Evolutionary conservation across 2,797 vertebrate genomes (phyloP).

Genomic region (Acanthornis magna): DNA sequence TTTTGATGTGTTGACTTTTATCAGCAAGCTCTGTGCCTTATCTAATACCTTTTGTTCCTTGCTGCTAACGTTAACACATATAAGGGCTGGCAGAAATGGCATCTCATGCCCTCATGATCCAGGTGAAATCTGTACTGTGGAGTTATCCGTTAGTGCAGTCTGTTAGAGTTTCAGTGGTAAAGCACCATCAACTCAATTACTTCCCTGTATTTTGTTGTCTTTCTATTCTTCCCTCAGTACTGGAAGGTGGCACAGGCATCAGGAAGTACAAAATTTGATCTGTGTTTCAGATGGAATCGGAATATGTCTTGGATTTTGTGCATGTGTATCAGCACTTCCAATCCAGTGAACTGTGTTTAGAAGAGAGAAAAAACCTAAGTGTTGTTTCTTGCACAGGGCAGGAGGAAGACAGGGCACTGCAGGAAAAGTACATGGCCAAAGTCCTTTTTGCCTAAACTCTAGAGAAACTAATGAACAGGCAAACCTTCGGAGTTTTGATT

Average conservation of each 20-base stretch:
- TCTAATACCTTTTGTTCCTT: constrained; percentile 9
- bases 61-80: neutral
- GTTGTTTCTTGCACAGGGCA: neutral
- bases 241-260: neutral
- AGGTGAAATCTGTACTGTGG: neutral
- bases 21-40: constrained; percentile 3
- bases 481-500: neutral
- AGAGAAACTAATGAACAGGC: neutral
- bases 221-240: neutral
- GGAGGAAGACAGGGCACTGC: neutral
- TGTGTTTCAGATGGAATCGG: neutral
- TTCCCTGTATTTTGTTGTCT: neutral
- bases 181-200: neutral
- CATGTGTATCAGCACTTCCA: neutral
- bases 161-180: neutral
- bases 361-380: neutral
- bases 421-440: neutral
- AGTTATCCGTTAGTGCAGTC: neutral
- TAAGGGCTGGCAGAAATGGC: neutral
- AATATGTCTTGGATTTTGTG: neutral
- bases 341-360: neutral
- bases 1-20: constrained; percentile 40
- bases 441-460: neutral
- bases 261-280: neutral
- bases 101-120: neutral